A percentile compares a stretch with the other conserved stretches of the same genome.
Conservation (phyloP, 2,797 vertebrate genomes). For the Poecilia wingei region DNA sequence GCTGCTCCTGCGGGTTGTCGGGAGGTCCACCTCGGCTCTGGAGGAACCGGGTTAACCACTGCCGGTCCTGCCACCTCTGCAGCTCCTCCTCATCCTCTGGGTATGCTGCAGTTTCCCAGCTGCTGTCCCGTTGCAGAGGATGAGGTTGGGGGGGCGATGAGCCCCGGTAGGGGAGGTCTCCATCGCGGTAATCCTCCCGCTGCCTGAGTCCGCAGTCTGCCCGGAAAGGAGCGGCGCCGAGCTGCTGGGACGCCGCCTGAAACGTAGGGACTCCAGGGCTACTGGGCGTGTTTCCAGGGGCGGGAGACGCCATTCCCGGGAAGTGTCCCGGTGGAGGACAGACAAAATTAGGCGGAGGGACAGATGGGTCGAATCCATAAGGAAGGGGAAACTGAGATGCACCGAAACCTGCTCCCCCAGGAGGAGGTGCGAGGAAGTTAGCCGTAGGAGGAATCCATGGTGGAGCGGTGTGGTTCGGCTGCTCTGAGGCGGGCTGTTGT, state of each 20-base stretch:
- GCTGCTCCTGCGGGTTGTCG: neutral
- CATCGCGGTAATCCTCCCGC: conserved; percentile 9
- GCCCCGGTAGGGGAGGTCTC: neutral
- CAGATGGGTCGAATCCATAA: conserved; percentile 63
- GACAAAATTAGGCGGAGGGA: conserved; percentile 68
- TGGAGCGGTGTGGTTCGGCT: neutral
- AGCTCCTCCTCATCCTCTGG: conserved; percentile 32
- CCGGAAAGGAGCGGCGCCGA: neutral
- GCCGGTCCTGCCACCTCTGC: conserved; percentile 63
- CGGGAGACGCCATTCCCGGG: neutral
- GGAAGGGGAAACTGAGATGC: conserved; percentile 21
- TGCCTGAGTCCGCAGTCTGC: neutral
- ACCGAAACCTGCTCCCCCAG: conserved; percentile 14
- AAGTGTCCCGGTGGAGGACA: conserved; percentile 27
- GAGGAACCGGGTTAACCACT: conserved; percentile 72
- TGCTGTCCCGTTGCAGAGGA: neutral
- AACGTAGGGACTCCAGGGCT: neutral
- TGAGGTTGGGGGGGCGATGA: neutral
- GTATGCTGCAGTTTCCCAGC: neutral
- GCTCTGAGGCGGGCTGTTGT: neutral
- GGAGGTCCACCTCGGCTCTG: conserved; percentile 2
- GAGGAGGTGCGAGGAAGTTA: conserved; percentile 13
- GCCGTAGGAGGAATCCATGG: conserved; percentile 17
- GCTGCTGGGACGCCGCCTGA: conserved; percentile 13
- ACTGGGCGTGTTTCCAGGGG: conserved; percentile 13